Evolutionary conservation across 1,140 invertebrate species (phyloP).

Genomic region (Lysiphlebus fabarum): DNA sequence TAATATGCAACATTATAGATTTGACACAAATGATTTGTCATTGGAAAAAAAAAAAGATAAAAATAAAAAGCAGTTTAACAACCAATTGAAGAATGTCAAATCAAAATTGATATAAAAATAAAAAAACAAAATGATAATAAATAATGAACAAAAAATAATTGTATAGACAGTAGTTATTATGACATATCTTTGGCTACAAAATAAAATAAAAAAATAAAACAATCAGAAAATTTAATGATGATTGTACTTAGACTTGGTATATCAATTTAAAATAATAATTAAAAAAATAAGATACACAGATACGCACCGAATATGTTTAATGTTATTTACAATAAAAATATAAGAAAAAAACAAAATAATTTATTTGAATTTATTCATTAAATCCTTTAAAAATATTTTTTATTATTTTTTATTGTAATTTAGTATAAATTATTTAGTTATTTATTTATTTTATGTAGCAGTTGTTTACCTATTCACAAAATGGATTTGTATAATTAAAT

Average conservation of each 20-base stretch:
- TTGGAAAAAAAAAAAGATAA: no score
- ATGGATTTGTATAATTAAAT: no score
- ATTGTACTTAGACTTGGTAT: constrained; percentile 46
- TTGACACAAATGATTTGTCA: no score
- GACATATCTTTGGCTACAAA: constrained; percentile 20
- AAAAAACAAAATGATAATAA: constrained; percentile 16
- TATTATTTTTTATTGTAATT: no score
- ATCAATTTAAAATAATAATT: constrained; percentile 14
- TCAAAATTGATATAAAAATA: neutral
- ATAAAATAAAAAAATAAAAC: constrained; percentile 13
- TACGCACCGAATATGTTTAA: constrained; percentile 54
- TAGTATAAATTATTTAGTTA: no score
- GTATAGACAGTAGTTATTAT: constrained; percentile 20
- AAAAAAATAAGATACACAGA: constrained; percentile 47
- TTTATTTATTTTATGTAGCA: no score
- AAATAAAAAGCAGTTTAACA: no score
- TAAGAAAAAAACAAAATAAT: constrained; percentile 33
- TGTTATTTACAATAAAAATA: constrained; percentile 56
- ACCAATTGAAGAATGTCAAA: no score
- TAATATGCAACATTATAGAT: no score
- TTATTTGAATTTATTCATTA: constrained; percentile 10
- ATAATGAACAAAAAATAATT: constrained; percentile 15
- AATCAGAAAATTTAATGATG: constrained; percentile 16
- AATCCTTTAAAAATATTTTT: neutral
- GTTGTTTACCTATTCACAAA: no score